Conservation (phyloP, 2,797 vertebrate species). For the Numenius phaeopus region DNA sequence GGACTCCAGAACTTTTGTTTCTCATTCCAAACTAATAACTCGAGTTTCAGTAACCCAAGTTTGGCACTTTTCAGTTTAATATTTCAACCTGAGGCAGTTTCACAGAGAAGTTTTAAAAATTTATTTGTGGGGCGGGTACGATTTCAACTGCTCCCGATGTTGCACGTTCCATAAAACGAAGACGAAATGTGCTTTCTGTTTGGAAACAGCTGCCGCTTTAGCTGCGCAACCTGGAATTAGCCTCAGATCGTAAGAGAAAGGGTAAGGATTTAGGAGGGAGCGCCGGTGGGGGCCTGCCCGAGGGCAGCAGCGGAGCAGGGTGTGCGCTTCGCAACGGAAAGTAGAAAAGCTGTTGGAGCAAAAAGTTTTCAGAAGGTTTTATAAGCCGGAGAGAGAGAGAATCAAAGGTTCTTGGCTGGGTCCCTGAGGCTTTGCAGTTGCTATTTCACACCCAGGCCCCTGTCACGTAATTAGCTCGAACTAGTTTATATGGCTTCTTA, state of each 20-base stretch:
- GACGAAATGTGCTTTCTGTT: neutral
- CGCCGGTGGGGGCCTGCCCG: neutral
- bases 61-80: no score
- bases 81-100: no score
- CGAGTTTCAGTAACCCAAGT: no score
- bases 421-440: conserved; percentile 34
- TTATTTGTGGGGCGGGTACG: neutral
- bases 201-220: neutral
- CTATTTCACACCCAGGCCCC: conserved; percentile 55
- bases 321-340: neutral
- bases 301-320: neutral
- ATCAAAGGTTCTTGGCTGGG: neutral
- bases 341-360: neutral
- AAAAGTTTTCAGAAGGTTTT: neutral
- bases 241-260: neutral
- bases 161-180: accelerated
- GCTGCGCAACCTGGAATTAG: neutral
- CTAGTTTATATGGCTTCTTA: neutral
- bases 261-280: neutral
- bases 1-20: neutral
- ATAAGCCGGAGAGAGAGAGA: neutral
- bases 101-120: no score
- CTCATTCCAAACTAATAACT: neutral
- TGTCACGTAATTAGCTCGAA: conserved; percentile 25
- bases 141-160: accelerated